phyloP scores from a whole-genome alignment of 2,888 invertebrate species.

The Polydrusus cervinus region DNA sequence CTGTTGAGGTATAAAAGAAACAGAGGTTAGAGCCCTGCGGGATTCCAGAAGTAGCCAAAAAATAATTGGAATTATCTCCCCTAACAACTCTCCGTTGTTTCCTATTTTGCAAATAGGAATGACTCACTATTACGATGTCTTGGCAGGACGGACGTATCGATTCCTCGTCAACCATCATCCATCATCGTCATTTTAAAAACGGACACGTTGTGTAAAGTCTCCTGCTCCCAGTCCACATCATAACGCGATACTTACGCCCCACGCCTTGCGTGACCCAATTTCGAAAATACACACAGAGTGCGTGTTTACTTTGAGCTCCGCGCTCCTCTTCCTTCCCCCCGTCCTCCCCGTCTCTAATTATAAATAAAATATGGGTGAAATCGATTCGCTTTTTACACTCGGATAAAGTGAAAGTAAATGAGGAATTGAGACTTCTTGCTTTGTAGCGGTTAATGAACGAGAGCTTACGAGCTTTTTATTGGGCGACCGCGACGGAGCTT shows the following conservation, averaged over 20 bases:
- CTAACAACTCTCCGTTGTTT: no score
- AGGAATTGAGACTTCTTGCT: not conserved
- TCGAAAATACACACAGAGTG: conserved; percentile 28
- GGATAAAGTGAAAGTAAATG: conserved; percentile 35
- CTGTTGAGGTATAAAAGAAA: no score
- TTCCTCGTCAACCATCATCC: not conserved
- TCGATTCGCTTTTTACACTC: conserved; percentile 46
- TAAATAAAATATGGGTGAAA: conserved; percentile 55
- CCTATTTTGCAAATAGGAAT: no score
- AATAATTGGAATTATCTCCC: no score
- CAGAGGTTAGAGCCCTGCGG: no score
- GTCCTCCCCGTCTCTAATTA: conserved; percentile 38
- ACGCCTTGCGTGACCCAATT: conserved; percentile 30
- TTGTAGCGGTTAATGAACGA: not conserved
- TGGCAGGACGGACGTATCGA: not conserved
- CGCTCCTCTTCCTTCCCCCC: not conserved
- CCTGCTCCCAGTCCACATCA: not conserved
- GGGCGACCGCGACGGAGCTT: not conserved
- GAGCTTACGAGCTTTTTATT: not conserved
- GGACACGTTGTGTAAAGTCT: not conserved
- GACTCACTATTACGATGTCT: not conserved
- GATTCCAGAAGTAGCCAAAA: no score
- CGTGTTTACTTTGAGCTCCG: conserved; percentile 25
- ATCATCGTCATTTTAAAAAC: conserved; percentile 6
- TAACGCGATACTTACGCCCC: conserved; percentile 4